Percentiles rank a stretch among this genome's conserved stretches.
Evolutionary conservation across 1,140 invertebrate genomes (phyloP).

Genomic region (Hesperophylax magnus): DNA sequence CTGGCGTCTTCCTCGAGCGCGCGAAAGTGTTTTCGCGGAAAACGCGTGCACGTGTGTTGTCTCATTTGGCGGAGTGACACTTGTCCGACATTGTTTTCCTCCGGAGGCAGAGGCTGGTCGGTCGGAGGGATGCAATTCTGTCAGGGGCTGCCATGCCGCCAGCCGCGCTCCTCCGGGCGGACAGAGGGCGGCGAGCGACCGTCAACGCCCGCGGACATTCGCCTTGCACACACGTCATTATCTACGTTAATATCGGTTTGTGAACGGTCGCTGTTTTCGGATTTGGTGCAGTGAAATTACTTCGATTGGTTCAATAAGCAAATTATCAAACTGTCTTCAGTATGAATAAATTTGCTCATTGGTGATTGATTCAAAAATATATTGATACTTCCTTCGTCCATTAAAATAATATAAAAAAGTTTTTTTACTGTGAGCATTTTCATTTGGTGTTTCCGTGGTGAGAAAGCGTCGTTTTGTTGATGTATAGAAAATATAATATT

Average conservation of each 20-base stretch:
- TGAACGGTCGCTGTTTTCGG: too few species aligned
- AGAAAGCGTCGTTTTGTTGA: too few species aligned
- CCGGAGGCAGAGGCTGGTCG: conserved; percentile 21
- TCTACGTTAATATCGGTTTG: neutral
- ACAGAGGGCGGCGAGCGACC: conserved; percentile 9
- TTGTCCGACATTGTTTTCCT: conserved; percentile 47
- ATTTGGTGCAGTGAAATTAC: too few species aligned
- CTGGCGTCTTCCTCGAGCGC: conserved; percentile 25
- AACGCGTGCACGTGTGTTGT: conserved; percentile 41
- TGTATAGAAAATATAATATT: too few species aligned
- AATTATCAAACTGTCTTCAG: too few species aligned
- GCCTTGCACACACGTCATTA: neutral
- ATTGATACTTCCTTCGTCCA: too few species aligned
- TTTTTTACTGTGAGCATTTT: too few species aligned
- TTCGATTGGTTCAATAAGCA: too few species aligned
- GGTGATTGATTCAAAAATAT: too few species aligned
- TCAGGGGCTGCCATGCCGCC: conserved; percentile 37
- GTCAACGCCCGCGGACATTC: neutral
- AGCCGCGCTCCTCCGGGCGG: conserved; percentile 35
- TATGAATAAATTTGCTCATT: too few species aligned
- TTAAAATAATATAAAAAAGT: too few species aligned
- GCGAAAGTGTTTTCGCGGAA: conserved; percentile 40
- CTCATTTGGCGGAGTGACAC: conserved; percentile 43
- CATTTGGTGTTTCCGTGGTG: too few species aligned
- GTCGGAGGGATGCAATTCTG: conserved; percentile 39